Percentiles rank a stretch among this genome's conserved stretches.
Evolutionary conservation across 1,140 invertebrate species (phyloP).

Genomic region (Zophobas morio): DNA sequence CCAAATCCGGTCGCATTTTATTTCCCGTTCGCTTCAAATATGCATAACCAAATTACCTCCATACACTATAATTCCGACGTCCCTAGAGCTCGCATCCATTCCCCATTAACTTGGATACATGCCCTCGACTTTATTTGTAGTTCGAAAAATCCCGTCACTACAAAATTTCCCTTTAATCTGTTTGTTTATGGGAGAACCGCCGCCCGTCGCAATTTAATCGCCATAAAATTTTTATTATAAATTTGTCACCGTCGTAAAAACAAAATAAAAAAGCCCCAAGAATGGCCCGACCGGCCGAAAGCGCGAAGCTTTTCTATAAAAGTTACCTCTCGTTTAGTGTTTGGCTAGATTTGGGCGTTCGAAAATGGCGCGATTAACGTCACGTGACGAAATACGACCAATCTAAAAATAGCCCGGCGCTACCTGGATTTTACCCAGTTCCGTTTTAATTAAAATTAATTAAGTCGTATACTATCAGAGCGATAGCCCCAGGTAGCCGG

Average conservation of each 20-base stretch:
- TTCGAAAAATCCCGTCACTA: neutral
- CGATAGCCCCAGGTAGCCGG: neutral
- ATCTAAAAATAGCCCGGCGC: neutral
- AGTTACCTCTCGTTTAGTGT: neutral
- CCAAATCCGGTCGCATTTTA: too few relatives aligned
- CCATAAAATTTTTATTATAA: constrained; percentile 36
- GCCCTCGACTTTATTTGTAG: too few relatives aligned
- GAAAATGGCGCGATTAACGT: neutral
- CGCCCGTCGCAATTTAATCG: neutral
- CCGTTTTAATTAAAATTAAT: constrained; percentile 8
- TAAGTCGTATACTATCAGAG: neutral
- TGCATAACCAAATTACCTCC: too few relatives aligned
- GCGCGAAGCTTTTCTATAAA: neutral
- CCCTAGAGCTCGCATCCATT: too few relatives aligned
- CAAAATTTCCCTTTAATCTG: neutral
- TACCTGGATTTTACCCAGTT: neutral
- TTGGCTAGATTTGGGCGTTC: neutral
- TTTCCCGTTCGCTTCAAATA: too few relatives aligned
- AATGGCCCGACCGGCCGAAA: neutral
- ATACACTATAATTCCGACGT: too few relatives aligned
- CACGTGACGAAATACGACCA: neutral
- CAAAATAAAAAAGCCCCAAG: constrained; percentile 12
- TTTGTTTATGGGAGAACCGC: neutral
- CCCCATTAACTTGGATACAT: too few relatives aligned
- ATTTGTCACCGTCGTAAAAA: constrained; percentile 29